These are phyloP conservation scores for Argyresthia albistria DNA, from an alignment of 2,888 invertebrate genomes.

Conservation along the genomic window DNA sequence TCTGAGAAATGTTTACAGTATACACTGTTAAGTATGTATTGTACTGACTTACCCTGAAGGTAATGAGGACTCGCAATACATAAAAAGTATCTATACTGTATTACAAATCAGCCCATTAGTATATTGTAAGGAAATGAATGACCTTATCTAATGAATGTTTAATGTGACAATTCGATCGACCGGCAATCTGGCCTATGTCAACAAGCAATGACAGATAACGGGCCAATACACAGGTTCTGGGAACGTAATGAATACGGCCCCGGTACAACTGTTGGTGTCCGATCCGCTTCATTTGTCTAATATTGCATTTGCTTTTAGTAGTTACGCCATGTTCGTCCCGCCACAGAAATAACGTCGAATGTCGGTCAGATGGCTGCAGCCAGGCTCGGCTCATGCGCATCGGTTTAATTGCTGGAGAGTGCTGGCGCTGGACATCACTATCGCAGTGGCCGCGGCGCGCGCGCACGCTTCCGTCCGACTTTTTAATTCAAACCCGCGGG, in stretches of 20 bases:
- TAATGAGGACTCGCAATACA: too few species aligned
- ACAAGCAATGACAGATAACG: background rate
- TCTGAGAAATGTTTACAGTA: too few species aligned
- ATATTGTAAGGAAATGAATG: too few species aligned
- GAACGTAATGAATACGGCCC: conserved; percentile 2
- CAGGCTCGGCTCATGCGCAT: conserved; percentile 45
- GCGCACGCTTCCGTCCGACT: conserved; percentile 48
- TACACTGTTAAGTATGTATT: too few species aligned
- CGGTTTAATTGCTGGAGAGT: conserved; percentile 49
- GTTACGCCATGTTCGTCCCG: conserved; percentile 55
- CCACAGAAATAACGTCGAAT: conserved; percentile 68
- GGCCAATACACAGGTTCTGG: background rate
- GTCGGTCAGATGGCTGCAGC: conserved; percentile 47
- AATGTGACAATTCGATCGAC: too few species aligned
- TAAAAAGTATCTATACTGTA: too few species aligned
- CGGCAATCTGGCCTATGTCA: background rate
- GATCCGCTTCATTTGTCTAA: conserved; percentile 56
- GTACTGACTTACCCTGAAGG: too few species aligned
- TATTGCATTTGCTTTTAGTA: conserved; percentile 61
- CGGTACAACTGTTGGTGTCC: conserved; percentile 12
- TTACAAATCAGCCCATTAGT: too few species aligned
- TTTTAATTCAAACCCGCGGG: conserved; percentile 36
- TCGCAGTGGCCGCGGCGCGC: conserved; percentile 53
- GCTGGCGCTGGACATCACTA: conserved; percentile 34
- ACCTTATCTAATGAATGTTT: background rate